Evolutionary conservation across 2,797 vertebrate species (phyloP), one percentile per base, ranked within the genome.

Genomic region (Hafferia zeledoni): DNA sequence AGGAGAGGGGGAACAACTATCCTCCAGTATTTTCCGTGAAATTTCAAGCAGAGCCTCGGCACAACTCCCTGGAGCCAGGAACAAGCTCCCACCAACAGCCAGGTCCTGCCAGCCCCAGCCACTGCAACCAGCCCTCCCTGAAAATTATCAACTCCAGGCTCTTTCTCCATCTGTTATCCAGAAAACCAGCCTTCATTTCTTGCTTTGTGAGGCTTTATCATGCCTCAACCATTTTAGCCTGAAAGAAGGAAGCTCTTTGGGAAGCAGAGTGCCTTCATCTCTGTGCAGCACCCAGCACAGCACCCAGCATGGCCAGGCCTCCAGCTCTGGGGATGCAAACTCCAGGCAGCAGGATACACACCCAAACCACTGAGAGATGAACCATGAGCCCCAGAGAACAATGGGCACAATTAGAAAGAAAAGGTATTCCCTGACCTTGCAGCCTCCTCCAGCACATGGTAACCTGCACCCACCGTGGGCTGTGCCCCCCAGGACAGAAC

Each of bases 141-240:
- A 68, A 92, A 92, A 91, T 64, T 14, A 82, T 3, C 43, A 87
- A 63, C n/a, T 57, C 65, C 46, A 27, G 64, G 56, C 81, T 74
- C 79, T 67, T 80, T 56, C 63, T 83, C 91, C 85, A 65, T 65
- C 88, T 76, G 79, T 90, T 83, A 93, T 23, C 59, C 81, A 79
- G 63, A 47, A 89, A 92, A 86, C 77, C 4, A 81, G 88, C 93
- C 67, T 35, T 61, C 39, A 55, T 90, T 76, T 74, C 87, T 68
- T 15, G 83, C 75, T 81, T 88, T 83, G 75, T 70, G 75, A 70
- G 50, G 90, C 47, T 83, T 78, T 69, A 80, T 52, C 83, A n/a
- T 6, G 33, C 80, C 64, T 95, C 92, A 49, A 83, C 81, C 91
- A 78, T 83, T 95, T 64, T 10, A 94, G 93, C 67, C 87, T 46